Base-by-base conservation (phyloP, 2,113 vertebrate species). In the Cettia cetti region DNA sequence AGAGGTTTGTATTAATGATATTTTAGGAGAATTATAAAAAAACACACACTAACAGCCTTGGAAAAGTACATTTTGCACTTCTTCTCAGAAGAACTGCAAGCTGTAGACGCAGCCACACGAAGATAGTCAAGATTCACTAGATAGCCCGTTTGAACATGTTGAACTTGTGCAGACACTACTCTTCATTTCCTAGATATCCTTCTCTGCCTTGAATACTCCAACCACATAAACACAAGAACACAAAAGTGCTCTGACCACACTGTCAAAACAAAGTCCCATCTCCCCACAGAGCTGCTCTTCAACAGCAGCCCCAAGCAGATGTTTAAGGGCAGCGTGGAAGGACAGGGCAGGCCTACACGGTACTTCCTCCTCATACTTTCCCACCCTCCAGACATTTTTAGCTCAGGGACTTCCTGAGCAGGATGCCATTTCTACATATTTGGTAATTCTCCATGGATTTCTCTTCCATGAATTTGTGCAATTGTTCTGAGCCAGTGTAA, bases 351-450 rank as follows among this genome's bases (percentile, higher is more conserved):
- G 76, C 68, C 1, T 60, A n/a, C 2, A 35, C 0, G 0, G 64
- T 23, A 74, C 89, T 91, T 90, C 92, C 92, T 95, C 68, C 72
- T 81, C 92, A 77, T 93, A 81, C 47, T 97, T 95, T 95, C 96
- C 96, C 92, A 97, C 72, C 89, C 91, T 93, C 37, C n/a, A 64
- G 83, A 92, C 83, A 90, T 95, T 95, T 96, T 95, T 94, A 96
- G 95, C 69, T 89, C 94, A 74, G 64, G 24, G 47, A 94, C 92
- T 95, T 96, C 95, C 95, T 86, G 70, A 96, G 91, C 72, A 90
- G 77, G 77, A 97, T 86, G 89, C n/a, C 77, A 89, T 92, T 96
- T 95, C 94, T 95, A 93, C 92, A 91, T 96, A 96, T 93, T 94
- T 95, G 96, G 94, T 94, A 93, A 96, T 89, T 89, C 94, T 90